Evolutionary conservation across 2,888 invertebrate species (phyloP).

Genomic region (Drosophila mercatorum): DNA sequence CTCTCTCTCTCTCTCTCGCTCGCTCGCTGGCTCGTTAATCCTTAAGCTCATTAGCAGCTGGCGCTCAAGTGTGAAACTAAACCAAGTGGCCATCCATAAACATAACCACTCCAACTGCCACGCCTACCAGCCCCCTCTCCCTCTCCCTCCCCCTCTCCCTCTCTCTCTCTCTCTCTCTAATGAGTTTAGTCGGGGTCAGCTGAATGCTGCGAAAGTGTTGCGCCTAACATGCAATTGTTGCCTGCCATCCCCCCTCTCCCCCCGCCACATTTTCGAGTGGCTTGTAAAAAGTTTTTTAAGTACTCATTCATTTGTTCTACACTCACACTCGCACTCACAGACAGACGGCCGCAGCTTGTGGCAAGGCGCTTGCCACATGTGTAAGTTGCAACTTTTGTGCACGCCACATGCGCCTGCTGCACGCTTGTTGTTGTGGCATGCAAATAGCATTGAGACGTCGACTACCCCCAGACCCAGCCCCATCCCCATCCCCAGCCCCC

Average conservation of each 20-base stretch:
- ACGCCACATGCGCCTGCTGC: slow-evolving; percentile 54
- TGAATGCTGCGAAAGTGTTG: slow-evolving; percentile 66
- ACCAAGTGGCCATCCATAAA: slow-evolving; percentile 69
- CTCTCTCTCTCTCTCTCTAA: slow-evolving; percentile 25
- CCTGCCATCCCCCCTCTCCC: too few relatives aligned
- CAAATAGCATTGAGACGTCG: slow-evolving; percentile 38
- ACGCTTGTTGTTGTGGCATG: slow-evolving; percentile 41
- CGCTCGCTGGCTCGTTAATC: slow-evolving; percentile 44
- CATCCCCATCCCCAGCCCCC: too few relatives aligned
- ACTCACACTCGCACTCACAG: neutral
- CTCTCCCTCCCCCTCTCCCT: neutral
- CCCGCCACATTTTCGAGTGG: slow-evolving; percentile 46
- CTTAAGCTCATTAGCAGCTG: slow-evolving; percentile 75
- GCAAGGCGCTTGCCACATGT: slow-evolving; percentile 55
- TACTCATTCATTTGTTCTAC: slow-evolving; percentile 61
- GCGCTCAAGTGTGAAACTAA: slow-evolving; percentile 75
- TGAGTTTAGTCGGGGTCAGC: slow-evolving; percentile 50
- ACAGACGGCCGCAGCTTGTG: slow-evolving; percentile 40
- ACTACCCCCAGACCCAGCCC: slow-evolving; percentile 1
- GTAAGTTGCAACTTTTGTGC: slow-evolving; percentile 75
- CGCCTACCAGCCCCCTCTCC: neutral
- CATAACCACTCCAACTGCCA: slow-evolving; percentile 47
- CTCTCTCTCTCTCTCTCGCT: neutral
- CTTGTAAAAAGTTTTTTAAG: slow-evolving; percentile 76
- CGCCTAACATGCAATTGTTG: slow-evolving; percentile 58